Conservation (phyloP, 2,797 vertebrate species). For the Malurus splendens region DNA sequence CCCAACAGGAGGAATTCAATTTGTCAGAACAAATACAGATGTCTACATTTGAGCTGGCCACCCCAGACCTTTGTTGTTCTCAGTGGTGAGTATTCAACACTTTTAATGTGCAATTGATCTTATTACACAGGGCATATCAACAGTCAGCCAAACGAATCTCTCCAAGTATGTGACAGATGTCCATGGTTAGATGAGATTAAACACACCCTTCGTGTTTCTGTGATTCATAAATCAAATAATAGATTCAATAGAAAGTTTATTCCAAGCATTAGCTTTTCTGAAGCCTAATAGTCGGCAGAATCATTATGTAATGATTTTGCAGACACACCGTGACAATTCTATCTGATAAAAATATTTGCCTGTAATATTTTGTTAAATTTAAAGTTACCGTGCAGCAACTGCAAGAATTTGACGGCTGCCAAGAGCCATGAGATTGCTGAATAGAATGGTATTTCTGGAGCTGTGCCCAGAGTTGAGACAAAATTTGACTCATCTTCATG, state of each 20-base stretch:
- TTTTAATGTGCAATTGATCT: background rate
- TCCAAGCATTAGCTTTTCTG: background rate
- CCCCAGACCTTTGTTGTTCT: background rate
- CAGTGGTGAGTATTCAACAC: background rate
- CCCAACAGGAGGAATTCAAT: background rate
- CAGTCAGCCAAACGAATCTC: background rate
- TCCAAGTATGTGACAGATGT: background rate
- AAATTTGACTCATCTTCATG: constrained; percentile 54
- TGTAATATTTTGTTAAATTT: constrained; percentile 30
- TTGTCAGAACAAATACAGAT: background rate
- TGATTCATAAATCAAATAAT: background rate
- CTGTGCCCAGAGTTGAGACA: constrained; percentile 23
- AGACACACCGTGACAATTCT: constrained; percentile 26
- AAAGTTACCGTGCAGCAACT: constrained; percentile 19
- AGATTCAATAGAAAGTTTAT: background rate
- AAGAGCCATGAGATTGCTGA: constrained; percentile 28
- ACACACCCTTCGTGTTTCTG: background rate
- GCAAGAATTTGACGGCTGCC: constrained; percentile 13
- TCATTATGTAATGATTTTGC: constrained; percentile 31
- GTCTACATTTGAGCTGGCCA: background rate
- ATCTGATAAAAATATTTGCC: constrained; percentile 49
- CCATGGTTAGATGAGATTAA: background rate
- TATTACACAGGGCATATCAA: background rate
- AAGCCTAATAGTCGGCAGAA: constrained; percentile 3
- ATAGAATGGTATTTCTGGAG: constrained; percentile 35